Evolutionary conservation across 2,888 invertebrate species (phyloP), one percentile per base, ranked within the genome.

Genomic region (Neria commutata): DNA sequence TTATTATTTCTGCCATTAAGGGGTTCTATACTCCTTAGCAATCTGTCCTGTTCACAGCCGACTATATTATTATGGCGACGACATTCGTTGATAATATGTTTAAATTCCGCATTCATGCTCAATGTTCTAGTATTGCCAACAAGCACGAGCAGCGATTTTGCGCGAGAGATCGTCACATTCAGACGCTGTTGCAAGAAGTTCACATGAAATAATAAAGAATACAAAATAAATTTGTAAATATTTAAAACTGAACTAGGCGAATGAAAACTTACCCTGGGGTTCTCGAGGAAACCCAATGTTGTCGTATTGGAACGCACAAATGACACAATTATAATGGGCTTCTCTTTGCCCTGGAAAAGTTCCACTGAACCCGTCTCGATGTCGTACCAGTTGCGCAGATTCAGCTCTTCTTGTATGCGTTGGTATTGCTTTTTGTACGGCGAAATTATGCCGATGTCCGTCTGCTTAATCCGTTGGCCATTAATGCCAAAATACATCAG

Each of bases 331-430:
- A 95, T 91, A 2, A 92, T 87, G 10, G 88, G 83, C 73, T 90
- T 89, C 80, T 95, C 95, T 65, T 91, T 89, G 0, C 95, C 95
- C 80, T 95, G 95, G 79, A 93, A 95, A 34, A 89, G 87, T 79
- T 95, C 95, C 1, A 93, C 92, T 0, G 94, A 91, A 1, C 94
- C 95, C 49, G 90, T 88, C 70, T 88, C 87, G 6, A 91, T 83
- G 3, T 84, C 76, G 61, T 69, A 67, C 70, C 71, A 76, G 45
- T 68, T 67, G 16, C 72, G 71, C 52, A 67, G 65, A 57, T 72
- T 71, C 16, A 80, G 66, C 59, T 75, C 73, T 50, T 76, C 72
- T 56, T 75, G 75, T 61, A 83, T 83, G 53, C 80, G 78, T 58
- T 76, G 77, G 61, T 79, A 79, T 69, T 81, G 81, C 42, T 64